These are phyloP conservation scores for Melanerpes aurifrons DNA, from an alignment of 2,113 vertebrate species.

Conservation along the genomic window DNA sequence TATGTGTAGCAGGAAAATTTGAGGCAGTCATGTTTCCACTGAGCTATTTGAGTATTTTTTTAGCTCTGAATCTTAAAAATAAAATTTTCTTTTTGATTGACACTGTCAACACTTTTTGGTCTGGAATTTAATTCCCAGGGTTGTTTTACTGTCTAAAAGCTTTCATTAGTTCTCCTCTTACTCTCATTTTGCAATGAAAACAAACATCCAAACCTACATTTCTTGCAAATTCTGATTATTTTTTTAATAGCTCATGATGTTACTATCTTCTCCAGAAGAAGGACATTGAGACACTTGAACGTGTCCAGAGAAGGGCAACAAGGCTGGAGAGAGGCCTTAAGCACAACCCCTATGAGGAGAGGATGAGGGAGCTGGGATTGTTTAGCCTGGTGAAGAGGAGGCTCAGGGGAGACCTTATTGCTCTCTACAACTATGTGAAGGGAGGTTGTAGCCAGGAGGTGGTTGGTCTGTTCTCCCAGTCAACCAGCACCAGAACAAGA, in stretches of 20 bases:
- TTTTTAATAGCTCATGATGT: background rate
- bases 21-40: background rate
- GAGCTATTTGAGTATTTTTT: background rate
- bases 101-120: background rate
- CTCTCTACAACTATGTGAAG: too few relatives aligned
- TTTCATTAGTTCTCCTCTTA: background rate
- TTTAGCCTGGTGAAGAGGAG: too few relatives aligned
- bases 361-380: too few relatives aligned
- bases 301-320: too few relatives aligned
- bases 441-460: too few relatives aligned
- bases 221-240: background rate
- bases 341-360: too few relatives aligned
- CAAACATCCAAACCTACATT: background rate
- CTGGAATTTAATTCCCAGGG: background rate
- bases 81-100: background rate
- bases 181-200: background rate
- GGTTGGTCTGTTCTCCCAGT: too few relatives aligned
- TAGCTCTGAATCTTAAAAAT: background rate
- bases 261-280: background rate
- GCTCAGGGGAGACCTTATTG: too few relatives aligned
- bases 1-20: background rate
- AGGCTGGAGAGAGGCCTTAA: too few relatives aligned
- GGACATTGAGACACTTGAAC: too few relatives aligned
- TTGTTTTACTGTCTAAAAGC: background rate
- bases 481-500: too few relatives aligned